A percentile compares a stretch with the other conserved stretches of the same genome.
These are phyloP conservation scores for Nemapogon koenigi DNA, from an alignment of 2,888 invertebrate genomes.

Conservation along the genomic window DNA sequence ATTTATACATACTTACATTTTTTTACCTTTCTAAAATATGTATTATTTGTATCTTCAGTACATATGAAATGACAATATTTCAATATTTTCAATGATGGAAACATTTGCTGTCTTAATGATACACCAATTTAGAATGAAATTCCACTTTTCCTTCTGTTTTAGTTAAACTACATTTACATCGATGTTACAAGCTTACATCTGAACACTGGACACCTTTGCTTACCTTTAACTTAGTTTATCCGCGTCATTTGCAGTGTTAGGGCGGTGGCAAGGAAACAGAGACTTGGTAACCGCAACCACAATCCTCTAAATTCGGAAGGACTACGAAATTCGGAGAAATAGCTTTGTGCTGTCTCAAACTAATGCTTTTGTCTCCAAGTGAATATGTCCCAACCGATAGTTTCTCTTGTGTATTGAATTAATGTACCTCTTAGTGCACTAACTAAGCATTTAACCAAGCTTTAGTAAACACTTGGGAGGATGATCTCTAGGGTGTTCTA, in stretches of 20 bases:
- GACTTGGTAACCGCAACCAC: conserved; percentile 24
- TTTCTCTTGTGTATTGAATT: conserved; percentile 4
- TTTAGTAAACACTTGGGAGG: background rate
- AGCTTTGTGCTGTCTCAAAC: conserved; percentile 30
- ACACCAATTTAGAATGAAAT: too few relatives aligned
- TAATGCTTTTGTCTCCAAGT: conserved; percentile 29
- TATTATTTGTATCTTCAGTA: too few relatives aligned
- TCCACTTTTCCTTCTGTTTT: too few relatives aligned
- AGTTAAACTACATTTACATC: too few relatives aligned
- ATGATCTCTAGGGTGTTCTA: too few relatives aligned
- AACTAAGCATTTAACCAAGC: background rate
- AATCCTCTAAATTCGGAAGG: conserved; percentile 28
- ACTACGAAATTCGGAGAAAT: conserved; percentile 30
- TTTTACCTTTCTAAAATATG: too few relatives aligned
- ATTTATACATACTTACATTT: too few relatives aligned
- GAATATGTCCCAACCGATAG: conserved; percentile 20
- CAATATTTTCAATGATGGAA: too few relatives aligned
- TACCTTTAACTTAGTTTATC: background rate
- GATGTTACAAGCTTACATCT: too few relatives aligned
- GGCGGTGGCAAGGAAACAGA: conserved; percentile 19
- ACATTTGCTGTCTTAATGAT: too few relatives aligned
- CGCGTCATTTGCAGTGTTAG: background rate
- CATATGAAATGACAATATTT: too few relatives aligned
- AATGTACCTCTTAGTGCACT: conserved; percentile 1
- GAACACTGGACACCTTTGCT: too few relatives aligned